Conservation (phyloP, 2,797 vertebrate genomes). For the Menidia menidia region DNA sequence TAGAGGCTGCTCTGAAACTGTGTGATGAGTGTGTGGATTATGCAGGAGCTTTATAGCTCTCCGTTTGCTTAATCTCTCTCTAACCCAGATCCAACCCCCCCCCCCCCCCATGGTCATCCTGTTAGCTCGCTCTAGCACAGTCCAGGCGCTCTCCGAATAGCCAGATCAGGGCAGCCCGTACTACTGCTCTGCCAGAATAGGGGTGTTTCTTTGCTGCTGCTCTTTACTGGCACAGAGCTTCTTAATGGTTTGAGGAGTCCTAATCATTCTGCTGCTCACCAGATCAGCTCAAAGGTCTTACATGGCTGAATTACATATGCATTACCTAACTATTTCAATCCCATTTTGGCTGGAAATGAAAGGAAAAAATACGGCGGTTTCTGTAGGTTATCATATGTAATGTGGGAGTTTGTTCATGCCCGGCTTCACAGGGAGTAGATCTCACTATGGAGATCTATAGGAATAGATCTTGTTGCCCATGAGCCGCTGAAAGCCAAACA, state of each 20-base stretch:
- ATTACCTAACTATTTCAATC: constrained; percentile 25
- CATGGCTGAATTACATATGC: constrained; percentile 42
- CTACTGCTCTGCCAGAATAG: constrained; percentile 38
- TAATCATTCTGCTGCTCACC: constrained; percentile 45
- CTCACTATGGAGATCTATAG: neutral
- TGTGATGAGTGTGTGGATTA: constrained; percentile 68
- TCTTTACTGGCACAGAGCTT: constrained; percentile 15
- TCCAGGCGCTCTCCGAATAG: constrained; percentile 41
- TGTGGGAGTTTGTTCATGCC: neutral
- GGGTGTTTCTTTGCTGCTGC: constrained; percentile 22
- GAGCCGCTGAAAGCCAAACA: neutral
- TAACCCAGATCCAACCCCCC: constrained; percentile 66
- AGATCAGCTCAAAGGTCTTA: constrained; percentile 42
- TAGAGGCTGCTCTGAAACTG: constrained; percentile 53
- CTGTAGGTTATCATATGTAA: neutral
- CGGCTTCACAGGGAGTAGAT: no score
- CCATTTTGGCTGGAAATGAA: constrained; percentile 3
- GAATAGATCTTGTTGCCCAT: neutral
- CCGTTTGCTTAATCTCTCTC: constrained; percentile 78
- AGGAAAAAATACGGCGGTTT: neutral
- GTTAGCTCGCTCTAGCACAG: constrained; percentile 49
- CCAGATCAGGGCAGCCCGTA: constrained; percentile 33
- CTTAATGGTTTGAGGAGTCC: constrained; percentile 31
- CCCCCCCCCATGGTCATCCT: constrained; percentile 35
- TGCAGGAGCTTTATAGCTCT: constrained; percentile 73